Conservation (phyloP, 1,140 invertebrate genomes). For the Trachelipus rathkii region DNA sequence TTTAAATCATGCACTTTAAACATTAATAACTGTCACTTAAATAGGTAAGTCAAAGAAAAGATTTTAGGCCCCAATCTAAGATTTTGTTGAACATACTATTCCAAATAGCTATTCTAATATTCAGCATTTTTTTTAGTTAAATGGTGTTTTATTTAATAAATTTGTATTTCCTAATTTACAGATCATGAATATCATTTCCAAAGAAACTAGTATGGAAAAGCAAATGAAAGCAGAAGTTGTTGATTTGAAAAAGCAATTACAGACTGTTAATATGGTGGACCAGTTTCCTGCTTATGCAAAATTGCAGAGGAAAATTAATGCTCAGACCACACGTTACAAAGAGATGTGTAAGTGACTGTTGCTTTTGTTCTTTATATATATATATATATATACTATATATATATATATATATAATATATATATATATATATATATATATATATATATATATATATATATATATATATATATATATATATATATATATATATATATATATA, state of each 20-base stretch:
- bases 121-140: no score
- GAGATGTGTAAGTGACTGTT: neutral
- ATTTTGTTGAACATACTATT: no score
- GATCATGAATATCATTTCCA: neutral
- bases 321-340: neutral
- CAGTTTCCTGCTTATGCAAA: conserved; percentile 7
- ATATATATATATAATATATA: neutral
- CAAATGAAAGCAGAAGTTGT: neutral
- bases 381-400: neutral
- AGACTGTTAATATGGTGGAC: neutral
- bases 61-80: no score
- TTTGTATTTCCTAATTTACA: neutral
- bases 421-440: neutral
- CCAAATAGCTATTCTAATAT: no score
- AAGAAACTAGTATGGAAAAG: neutral
- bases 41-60: no score
- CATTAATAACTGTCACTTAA: no score
- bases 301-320: neutral
- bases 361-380: neutral
- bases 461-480: neutral
- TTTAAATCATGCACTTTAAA: no score
- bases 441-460: neutral
- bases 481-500: no score
- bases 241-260: neutral
- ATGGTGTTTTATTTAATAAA: no score